Conservation (phyloP, 2,797 vertebrate species). For the Sylvia borin region DNA sequence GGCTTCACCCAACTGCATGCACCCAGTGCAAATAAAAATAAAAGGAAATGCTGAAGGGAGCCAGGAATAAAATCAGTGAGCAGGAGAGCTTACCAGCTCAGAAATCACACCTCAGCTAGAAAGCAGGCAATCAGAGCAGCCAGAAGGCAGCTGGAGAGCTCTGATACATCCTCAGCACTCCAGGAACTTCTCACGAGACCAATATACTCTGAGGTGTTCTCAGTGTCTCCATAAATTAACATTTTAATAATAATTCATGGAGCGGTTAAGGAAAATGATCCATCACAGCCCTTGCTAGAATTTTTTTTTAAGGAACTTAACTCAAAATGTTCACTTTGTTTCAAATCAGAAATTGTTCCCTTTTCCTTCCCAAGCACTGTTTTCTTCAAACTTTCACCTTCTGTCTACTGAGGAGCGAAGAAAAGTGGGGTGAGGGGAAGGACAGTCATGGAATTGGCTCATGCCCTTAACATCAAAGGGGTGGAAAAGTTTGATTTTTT, state of each 20-base stretch:
- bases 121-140: not conserved
- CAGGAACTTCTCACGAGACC: constrained; percentile 2
- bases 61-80: not conserved
- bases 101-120: not conserved
- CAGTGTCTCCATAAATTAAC: constrained; percentile 35
- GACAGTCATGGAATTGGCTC: not conserved
- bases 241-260: constrained; percentile 7
- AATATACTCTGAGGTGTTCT: not conserved
- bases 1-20: not conserved
- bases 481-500: not conserved
- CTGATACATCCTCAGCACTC: not conserved
- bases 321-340: not conserved
- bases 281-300: not conserved
- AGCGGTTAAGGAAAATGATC: not conserved
- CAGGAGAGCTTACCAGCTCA: not conserved
- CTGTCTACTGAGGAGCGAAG: not conserved
- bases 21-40: not conserved
- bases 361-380: not conserved
- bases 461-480: not conserved
- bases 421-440: not conserved
- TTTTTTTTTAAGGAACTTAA: not conserved
- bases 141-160: constrained; percentile 5
- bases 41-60: not conserved
- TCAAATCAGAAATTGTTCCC: not conserved
- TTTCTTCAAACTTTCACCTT: not conserved